Percentiles rank a stretch among this genome's conserved stretches.
Evolutionary conservation across 1,140 invertebrate species (phyloP).

Genomic region (Polypedilum pembai): DNA sequence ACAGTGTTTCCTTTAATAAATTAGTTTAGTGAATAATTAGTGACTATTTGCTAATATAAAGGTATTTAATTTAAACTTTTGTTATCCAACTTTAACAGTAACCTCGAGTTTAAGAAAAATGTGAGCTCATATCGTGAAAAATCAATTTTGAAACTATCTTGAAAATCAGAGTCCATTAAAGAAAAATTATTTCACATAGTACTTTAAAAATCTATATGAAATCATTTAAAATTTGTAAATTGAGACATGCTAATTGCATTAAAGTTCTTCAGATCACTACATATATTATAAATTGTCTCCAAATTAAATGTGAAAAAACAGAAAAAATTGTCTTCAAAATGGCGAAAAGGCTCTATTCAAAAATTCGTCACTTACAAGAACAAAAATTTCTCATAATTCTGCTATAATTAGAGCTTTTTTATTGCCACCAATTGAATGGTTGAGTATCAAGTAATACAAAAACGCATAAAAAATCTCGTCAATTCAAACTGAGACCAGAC

Average conservation of each 20-base stretch:
- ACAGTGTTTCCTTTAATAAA: neutral
- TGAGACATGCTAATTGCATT: neutral
- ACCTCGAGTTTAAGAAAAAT: too few species aligned
- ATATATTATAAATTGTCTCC: neutral
- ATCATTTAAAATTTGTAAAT: neutral
- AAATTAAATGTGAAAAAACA: neutral
- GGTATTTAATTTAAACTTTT: neutral
- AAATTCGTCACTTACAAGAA: conserved; percentile 12
- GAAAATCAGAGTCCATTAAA: too few species aligned
- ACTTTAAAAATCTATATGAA: too few species aligned
- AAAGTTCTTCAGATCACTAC: neutral
- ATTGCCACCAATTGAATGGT: too few species aligned
- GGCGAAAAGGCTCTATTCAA: conserved; percentile 2
- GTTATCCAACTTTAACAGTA: too few species aligned
- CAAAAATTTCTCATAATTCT: neutral
- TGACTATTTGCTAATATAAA: neutral
- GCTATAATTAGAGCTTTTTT: too few species aligned
- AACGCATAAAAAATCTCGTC: too few species aligned
- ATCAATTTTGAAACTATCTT: too few species aligned
- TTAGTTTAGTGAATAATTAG: conserved; percentile 5
- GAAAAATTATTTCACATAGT: too few species aligned
- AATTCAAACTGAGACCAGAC: too few species aligned
- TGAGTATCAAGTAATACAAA: too few species aligned
- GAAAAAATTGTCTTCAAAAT: neutral
- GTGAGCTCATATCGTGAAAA: too few species aligned